Conservation (phyloP, 2,797 vertebrate genomes). For the Crocodylus rhombifer region DNA sequence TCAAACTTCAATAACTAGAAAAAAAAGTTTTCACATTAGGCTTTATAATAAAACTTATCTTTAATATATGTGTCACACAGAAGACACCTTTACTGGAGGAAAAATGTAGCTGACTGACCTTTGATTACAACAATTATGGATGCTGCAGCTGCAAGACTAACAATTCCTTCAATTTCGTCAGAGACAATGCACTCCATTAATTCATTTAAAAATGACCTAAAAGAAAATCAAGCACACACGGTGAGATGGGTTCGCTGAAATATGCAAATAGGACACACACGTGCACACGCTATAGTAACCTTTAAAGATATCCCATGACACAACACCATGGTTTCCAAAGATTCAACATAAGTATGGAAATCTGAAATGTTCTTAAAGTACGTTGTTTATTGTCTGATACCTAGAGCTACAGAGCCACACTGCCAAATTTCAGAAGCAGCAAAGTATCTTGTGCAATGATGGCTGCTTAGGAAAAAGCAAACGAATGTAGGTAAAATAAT, state of each 20-base stretch:
- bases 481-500: not conserved
- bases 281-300: not conserved
- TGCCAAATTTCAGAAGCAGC: not conserved
- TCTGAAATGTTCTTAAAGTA: not conserved
- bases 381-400: not conserved
- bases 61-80: not conserved
- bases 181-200: constrained; percentile 83
- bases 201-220: constrained; percentile 89
- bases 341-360: not conserved
- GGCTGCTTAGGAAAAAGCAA: not conserved
- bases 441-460: not conserved
- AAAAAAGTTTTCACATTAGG: not conserved
- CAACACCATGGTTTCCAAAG: not conserved
- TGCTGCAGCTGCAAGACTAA: constrained; percentile 85
- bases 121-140: constrained; percentile 86
- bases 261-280: not conserved
- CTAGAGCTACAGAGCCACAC: not conserved
- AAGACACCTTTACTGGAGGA: not conserved
- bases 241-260: not conserved
- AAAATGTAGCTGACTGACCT: constrained; percentile 80
- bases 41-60: not conserved
- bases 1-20: not conserved
- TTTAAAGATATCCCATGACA: not conserved
- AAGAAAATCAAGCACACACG: constrained; percentile 6
- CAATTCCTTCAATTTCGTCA: constrained; percentile 85